Evolutionary conservation across 2,888 invertebrate genomes (phyloP).

Genomic region (Drosophila kambysellisi): DNA sequence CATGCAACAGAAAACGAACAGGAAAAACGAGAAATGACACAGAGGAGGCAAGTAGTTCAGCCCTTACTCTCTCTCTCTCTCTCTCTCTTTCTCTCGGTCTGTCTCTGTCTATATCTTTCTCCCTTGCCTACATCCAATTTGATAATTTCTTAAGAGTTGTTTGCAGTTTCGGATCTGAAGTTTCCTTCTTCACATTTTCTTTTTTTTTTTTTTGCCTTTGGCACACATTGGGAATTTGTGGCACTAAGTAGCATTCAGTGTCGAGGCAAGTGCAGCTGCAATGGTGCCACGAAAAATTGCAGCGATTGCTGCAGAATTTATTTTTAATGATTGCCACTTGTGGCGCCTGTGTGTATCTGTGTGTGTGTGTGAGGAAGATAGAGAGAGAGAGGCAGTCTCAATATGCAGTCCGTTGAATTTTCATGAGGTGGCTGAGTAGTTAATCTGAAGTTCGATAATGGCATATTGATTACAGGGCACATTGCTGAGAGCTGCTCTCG

Average conservation of each 20-base stretch:
- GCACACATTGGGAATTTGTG: constrained; percentile 38
- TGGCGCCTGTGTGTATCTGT: constrained; percentile 30
- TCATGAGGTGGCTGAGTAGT: constrained; percentile 18
- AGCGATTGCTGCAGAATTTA: constrained; percentile 49
- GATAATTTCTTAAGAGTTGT: constrained; percentile 72
- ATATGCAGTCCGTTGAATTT: constrained; percentile 35
- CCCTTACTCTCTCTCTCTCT: neutral
- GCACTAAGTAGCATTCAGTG: constrained; percentile 58
- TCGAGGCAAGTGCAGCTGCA: constrained; percentile 29
- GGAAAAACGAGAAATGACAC: constrained; percentile 24
- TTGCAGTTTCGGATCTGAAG: constrained; percentile 39
- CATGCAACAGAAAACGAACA: constrained; percentile 65
- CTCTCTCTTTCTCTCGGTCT: constrained; percentile 12
- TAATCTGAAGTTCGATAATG: constrained; percentile 37
- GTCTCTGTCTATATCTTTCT: constrained; percentile 15
- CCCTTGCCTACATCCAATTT: constrained; percentile 44
- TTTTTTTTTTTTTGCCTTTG: constrained; percentile 11
- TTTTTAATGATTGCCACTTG: constrained; percentile 65
- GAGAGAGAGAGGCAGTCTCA: neutral
- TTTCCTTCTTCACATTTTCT: constrained; percentile 20
- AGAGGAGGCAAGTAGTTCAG: constrained; percentile 5
- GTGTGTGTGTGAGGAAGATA: neutral
- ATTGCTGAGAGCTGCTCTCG: constrained; percentile 16
- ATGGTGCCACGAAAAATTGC: constrained; percentile 5
- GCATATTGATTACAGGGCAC: constrained; percentile 43